A percentile compares a stretch with the other conserved stretches of the same genome.
Evolutionary conservation across 1,140 invertebrate species (phyloP).

Genomic region (Popillia japonica): DNA sequence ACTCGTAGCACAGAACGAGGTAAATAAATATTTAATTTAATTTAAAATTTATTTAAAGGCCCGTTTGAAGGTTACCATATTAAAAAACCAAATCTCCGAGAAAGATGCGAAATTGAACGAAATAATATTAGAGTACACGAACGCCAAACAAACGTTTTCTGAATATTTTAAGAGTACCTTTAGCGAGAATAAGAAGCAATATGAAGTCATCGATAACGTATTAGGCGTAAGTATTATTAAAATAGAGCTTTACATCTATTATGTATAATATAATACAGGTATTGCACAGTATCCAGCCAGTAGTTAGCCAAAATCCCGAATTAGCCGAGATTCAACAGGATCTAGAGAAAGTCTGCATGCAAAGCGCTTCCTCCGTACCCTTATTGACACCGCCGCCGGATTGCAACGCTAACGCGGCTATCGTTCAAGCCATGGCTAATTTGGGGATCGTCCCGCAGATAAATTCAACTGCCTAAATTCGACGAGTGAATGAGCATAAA

Average conservation of each 20-base stretch:
- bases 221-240: constrained; percentile 61
- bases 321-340: constrained; percentile 60
- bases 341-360: constrained; percentile 61
- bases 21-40: constrained; percentile 43
- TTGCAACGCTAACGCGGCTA: constrained; percentile 60
- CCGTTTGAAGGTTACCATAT: constrained; percentile 51
- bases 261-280: constrained; percentile 54
- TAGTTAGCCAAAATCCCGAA: constrained; percentile 60
- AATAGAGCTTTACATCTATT: no score
- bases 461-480: constrained; percentile 59
- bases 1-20: constrained; percentile 57
- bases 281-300: constrained; percentile 59
- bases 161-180: constrained; percentile 60
- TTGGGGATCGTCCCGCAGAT: constrained; percentile 53
- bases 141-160: constrained; percentile 57
- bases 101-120: constrained; percentile 60
- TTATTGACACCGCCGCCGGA: constrained; percentile 56
- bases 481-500: constrained; percentile 42
- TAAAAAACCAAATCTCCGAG: constrained; percentile 57
- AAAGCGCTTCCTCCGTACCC: constrained; percentile 58
- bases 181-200: constrained; percentile 61
- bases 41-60: constrained; percentile 32
- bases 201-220: constrained; percentile 62
- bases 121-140: constrained; percentile 56
- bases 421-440: constrained; percentile 53